phyloP scores from a whole-genome alignment of 1,140 invertebrate species.

The Trinorchestia longiramus region DNA sequence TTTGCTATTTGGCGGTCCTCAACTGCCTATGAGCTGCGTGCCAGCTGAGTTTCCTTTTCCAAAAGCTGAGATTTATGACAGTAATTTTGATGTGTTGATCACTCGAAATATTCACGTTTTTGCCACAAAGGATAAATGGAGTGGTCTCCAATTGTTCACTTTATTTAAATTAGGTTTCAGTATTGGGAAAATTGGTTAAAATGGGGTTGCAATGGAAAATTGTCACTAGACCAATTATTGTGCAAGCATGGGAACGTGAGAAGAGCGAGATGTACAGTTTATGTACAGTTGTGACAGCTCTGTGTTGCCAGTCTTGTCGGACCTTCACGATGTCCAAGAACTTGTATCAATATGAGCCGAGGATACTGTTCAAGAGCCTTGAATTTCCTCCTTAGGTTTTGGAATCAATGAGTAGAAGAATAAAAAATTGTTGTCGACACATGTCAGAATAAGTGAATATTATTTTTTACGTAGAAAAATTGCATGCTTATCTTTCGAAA shows the following conservation, averaged over 20 bases:
- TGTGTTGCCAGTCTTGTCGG: not conserved
- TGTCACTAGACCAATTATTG: not conserved
- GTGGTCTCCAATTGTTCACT: not conserved
- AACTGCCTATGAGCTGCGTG: not conserved
- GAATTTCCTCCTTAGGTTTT: too few relatives aligned
- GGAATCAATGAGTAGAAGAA: too few relatives aligned
- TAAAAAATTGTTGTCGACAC: too few relatives aligned
- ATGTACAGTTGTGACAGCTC: not conserved
- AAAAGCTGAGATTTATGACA: not conserved
- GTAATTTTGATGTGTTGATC: not conserved
- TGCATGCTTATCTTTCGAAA: too few relatives aligned
- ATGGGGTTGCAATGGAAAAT: not conserved
- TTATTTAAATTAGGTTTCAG: not conserved
- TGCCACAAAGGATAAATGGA: not conserved
- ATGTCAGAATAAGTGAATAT: too few relatives aligned
- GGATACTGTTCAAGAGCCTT: too few relatives aligned
- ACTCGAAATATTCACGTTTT: not conserved
- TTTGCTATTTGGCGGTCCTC: not conserved
- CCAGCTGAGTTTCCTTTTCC: not conserved
- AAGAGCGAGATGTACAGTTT: too few relatives aligned
- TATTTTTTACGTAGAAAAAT: too few relatives aligned
- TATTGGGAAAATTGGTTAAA: not conserved
- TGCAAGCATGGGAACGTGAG: not conserved
- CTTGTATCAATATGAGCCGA: not conserved
- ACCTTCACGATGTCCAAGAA: not conserved